phyloP scores from a whole-genome alignment of 2,888 invertebrate genomes.

The Stomorhina lunata region DNA sequence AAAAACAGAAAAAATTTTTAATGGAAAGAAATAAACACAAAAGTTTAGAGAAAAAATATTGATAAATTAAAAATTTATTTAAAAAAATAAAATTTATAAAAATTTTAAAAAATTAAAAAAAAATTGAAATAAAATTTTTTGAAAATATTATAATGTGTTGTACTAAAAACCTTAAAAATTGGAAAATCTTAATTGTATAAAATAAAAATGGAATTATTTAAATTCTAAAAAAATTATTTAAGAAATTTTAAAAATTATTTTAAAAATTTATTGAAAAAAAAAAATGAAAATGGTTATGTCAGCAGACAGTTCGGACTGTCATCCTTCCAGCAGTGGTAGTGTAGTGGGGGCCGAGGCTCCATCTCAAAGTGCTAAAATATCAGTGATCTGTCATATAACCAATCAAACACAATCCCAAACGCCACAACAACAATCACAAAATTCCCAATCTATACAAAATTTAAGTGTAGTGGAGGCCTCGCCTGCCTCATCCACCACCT shows the following conservation, averaged over 20 bases:
- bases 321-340: slow-evolving; percentile 74
- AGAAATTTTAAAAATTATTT: background rate
- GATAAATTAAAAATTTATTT: slow-evolving; percentile 7
- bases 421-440: slow-evolving; percentile 14
- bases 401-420: slow-evolving; percentile 59
- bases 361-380: slow-evolving; percentile 70
- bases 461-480: slow-evolving; percentile 55
- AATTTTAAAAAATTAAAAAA: background rate
- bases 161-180: too few species aligned
- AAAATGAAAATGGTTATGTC: slow-evolving; percentile 79
- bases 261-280: slow-evolving; percentile 11
- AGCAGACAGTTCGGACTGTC: slow-evolving; percentile 80
- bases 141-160: background rate
- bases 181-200: background rate
- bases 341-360: slow-evolving; percentile 55
- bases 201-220: background rate
- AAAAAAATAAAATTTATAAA: background rate
- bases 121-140: background rate
- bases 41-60: too few species aligned
- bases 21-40: too few species aligned
- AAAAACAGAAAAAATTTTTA: too few species aligned
- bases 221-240: slow-evolving; percentile 47
- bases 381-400: slow-evolving; percentile 75
- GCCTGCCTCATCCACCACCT: slow-evolving; percentile 70
- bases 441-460: too few species aligned